Base-by-base conservation (phyloP, 1,140 invertebrate species). In the Caenorhabditis brenneri region DNA sequence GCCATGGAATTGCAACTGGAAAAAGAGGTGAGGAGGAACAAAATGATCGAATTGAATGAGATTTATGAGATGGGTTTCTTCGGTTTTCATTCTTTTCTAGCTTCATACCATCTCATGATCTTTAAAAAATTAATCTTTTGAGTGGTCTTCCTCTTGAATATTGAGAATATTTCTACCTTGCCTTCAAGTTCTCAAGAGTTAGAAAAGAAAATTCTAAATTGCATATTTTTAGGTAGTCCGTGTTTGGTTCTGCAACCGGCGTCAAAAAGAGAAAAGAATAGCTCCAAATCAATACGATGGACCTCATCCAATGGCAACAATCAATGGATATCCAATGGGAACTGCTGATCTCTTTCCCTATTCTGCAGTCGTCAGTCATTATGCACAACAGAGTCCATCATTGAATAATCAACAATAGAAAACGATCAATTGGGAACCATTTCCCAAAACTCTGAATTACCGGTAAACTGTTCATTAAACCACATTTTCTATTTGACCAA, bases 241-340 rank as follows among this genome's bases (percentile, higher is more conserved):
- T 27, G 86, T 88, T 16, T 88, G 89, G 84, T 90, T 90, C 88
- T 99, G 97, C 92, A 99, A 99, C 93, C 93, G 98, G 87, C 93
- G 98, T 88, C 98, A 99, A 92, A 99, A 99, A 92, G 97, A 99
- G 92, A 99, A 99, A 93, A 93, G 97, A 79, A 98, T 98, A 96
- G 98, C 96, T 87, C 96, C 96, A 84, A 96, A 87, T 24, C 65
- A 74, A 74, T 74, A 74, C 36, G 65, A 74, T 24, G 36, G 27
- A 19, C 65, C 65, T 9, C 65, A 74, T 42, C 36, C 65, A 12
- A 74, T 74, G 65, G 19, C 65, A 9, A 10, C 33, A 15, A 42
- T 36, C 36, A 74, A 74, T 9, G 65, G 65, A 22, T 74, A 74
- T 74, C 65, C 65, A 27, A 74, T 74, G 65, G n/a, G n/a, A n/a